Conservation (phyloP, 2,888 invertebrate genomes). For the Eupithecia tripunctaria region DNA sequence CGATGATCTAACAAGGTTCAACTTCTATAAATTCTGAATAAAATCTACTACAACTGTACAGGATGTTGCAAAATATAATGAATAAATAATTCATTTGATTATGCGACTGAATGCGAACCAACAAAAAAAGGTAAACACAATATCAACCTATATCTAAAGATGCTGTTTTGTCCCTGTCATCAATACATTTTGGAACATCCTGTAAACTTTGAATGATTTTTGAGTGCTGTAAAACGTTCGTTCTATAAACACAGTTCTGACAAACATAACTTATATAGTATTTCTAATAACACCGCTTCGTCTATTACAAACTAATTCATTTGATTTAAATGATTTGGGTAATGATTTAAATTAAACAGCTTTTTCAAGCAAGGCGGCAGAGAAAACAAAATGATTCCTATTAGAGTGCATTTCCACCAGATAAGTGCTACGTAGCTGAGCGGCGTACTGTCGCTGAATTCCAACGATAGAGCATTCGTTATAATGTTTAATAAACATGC, state of each 20-base stretch:
- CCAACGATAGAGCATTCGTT: background rate
- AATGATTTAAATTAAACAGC: background rate
- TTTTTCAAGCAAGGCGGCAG: background rate
- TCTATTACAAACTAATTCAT: background rate
- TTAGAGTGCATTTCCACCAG: background rate
- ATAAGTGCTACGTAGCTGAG: background rate
- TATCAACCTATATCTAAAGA: background rate
- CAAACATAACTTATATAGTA: constrained; percentile 4
- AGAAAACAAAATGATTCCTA: background rate
- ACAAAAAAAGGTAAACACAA: background rate
- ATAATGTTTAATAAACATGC: background rate
- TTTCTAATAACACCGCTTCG: constrained; percentile 1
- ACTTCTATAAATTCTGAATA: background rate
- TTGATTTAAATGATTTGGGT: constrained; percentile 1
- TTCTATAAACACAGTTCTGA: background rate
- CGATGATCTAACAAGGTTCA: background rate
- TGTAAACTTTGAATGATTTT: background rate
- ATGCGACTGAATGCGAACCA: background rate
- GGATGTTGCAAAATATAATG: background rate
- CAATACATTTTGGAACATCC: constrained; percentile 4
- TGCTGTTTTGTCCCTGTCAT: background rate
- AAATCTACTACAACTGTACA: background rate
- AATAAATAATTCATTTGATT: background rate
- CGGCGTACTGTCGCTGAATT: background rate
- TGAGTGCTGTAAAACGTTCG: background rate